Conservation (phyloP, 2,888 invertebrate species). For the Spilosoma lubricipeda region DNA sequence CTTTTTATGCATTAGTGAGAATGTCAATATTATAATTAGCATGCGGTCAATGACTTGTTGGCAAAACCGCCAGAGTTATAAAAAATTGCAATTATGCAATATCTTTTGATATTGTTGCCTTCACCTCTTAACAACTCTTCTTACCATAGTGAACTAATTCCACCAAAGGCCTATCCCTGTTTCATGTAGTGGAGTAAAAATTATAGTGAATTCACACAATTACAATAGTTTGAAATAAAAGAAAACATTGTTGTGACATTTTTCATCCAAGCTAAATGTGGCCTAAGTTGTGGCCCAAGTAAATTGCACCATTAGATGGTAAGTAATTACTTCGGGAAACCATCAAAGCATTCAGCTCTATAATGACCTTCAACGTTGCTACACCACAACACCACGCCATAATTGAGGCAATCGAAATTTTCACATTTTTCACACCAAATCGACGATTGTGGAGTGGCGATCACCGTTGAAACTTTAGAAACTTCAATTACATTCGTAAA, state of each 20-base stretch:
- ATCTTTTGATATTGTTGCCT: too few species aligned
- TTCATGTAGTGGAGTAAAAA: too few species aligned
- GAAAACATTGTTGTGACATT: neutral
- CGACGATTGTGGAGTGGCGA: constrained; percentile 28
- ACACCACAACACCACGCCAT: constrained; percentile 45
- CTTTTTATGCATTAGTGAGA: neutral
- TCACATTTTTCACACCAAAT: constrained; percentile 52
- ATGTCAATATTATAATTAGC: constrained; percentile 2
- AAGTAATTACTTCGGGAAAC: constrained; percentile 3
- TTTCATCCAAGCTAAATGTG: neutral
- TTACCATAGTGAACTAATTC: neutral
- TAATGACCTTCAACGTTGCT: constrained; percentile 58
- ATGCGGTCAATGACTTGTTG: neutral
- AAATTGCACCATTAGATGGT: constrained; percentile 9
- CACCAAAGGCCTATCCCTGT: too few species aligned
- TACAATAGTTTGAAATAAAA: neutral
- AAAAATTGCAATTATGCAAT: neutral
- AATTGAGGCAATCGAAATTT: constrained; percentile 55
- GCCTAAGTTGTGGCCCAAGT: neutral
- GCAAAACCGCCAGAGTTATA: neutral
- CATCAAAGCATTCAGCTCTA: constrained; percentile 46
- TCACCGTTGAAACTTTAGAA: constrained; percentile 44
- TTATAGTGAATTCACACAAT: neutral
- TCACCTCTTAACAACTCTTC: too few species aligned
- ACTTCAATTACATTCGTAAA: constrained; percentile 49